These are phyloP conservation scores for Todus mexicanus DNA, from an alignment of 2,797 vertebrate species.

Conservation along the genomic window DNA sequence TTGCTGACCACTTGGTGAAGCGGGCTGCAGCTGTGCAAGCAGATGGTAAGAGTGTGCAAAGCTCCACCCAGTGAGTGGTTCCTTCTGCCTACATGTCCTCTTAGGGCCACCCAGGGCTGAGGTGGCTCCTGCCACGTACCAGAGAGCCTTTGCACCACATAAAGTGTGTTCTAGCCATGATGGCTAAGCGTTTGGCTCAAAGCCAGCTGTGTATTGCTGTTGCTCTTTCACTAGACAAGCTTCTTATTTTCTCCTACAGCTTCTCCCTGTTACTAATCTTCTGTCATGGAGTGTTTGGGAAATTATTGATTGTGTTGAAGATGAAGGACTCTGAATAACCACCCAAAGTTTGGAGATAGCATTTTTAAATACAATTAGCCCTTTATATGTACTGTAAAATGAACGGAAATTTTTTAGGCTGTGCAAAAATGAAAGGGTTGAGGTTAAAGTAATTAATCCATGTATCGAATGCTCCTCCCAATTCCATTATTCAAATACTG, in stretches of 20 bases:
- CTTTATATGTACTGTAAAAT: neutral
- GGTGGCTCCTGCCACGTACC: neutral
- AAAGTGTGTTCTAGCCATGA: neutral
- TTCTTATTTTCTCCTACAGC: neutral
- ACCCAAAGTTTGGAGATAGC: neutral
- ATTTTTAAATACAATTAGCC: neutral
- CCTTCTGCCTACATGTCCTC: neutral
- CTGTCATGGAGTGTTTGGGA: neutral
- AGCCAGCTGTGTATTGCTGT: neutral
- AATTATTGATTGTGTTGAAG: neutral
- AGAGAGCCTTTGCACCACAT: neutral
- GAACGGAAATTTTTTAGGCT: neutral
- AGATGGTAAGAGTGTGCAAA: slow-evolving; percentile 77
- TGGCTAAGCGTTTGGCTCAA: neutral
- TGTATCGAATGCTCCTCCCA: neutral
- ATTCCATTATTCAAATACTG: neutral
- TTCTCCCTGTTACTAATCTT: neutral
- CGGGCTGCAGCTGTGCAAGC: slow-evolving; percentile 93
- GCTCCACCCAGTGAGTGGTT: neutral
- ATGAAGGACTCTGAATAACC: neutral
- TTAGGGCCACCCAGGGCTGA: neutral
- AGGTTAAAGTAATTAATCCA: neutral
- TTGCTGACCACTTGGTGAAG: slow-evolving; percentile 96
- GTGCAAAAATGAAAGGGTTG: neutral
- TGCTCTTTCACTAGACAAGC: neutral